Evolutionary conservation across 1,140 invertebrate genomes (phyloP), one percentile per base, ranked within the genome.

Genomic region (Gryllus bimaculatus): DNA sequence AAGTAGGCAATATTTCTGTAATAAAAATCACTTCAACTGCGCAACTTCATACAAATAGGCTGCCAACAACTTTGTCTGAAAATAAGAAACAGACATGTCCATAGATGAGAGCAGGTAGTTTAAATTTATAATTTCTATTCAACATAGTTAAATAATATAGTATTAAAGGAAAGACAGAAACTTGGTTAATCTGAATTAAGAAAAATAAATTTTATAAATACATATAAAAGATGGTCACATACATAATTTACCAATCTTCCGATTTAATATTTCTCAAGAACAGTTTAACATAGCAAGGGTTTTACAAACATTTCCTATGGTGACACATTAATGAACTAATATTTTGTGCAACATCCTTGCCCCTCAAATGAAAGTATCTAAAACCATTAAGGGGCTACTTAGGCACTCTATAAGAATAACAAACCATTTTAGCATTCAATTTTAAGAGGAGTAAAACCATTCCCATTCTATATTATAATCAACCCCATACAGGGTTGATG

Each of bases 31-130:
- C 73, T 20, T 80, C 18, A 92, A 84, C 82, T 91, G 90, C 54
- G 90, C 89, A 20, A 95, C 89, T 88, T 97, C 94, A 82, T 92
- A 91, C 20, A 96, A 85, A 85, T 97, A 97, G 39, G 95, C 93
- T 26, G 92, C 95, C 81, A 97, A 88, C 73, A 96, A 84, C 87
- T 96, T 96, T 7, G 94, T 94, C 94, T 96, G 88, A 80, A 91
- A 92, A 83, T 83, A 86, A 85, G 15, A 77, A 48, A 18, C 26
- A 39, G 26, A 39, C 26, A 39, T 39, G 1, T 39, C 26, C 26
- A 39, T 39, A 39, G 1, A 39, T 39, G 26, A 39, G 26, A 39
- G 5, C 26, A 18, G 26, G 18, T 0, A 8, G n/a, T 48, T 77
- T 13, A 20, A n/a, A 77, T 48, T 76, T 76, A 8, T 76, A 8